phyloP scores from a whole-genome alignment of 2,888 invertebrate genomes.

The Hirtodrosophila duncani region DNA sequence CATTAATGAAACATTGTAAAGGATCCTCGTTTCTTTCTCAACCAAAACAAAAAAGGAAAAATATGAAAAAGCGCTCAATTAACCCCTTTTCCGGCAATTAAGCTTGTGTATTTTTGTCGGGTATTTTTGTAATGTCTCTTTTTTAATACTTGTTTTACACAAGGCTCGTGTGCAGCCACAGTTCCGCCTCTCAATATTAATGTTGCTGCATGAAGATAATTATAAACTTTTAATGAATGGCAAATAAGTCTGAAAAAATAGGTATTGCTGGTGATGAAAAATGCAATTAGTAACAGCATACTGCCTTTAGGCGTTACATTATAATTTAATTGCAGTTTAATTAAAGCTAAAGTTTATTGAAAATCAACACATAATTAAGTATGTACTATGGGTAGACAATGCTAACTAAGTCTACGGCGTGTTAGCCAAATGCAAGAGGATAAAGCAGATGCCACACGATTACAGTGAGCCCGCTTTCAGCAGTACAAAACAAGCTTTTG shows the following conservation, averaged over 20 bases:
- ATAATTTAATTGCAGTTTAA: conserved; percentile 14
- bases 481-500: too few species aligned
- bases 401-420: conserved; percentile 45
- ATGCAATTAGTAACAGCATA: too few species aligned
- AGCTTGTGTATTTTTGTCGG: conserved; percentile 20
- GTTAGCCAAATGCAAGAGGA: conserved; percentile 12
- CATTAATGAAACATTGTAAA: conserved; percentile 21
- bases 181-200: too few species aligned
- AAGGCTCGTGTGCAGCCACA: too few species aligned
- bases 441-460: neutral
- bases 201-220: too few species aligned
- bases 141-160: conserved; percentile 19
- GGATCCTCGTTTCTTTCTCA: conserved; percentile 25
- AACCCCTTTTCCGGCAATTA: conserved; percentile 39
- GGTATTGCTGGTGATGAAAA: too few species aligned
- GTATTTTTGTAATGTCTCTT: conserved; percentile 19
- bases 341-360: conserved; percentile 13
- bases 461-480: neutral
- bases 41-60: conserved; percentile 31
- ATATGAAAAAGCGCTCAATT: conserved; percentile 37
- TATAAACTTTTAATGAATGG: too few species aligned
- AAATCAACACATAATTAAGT: conserved; percentile 25
- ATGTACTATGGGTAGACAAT: conserved; percentile 16
- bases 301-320: too few species aligned
- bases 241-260: too few species aligned